Base-by-base conservation (phyloP, 2,888 invertebrate species). In the Timema cristinae region DNA sequence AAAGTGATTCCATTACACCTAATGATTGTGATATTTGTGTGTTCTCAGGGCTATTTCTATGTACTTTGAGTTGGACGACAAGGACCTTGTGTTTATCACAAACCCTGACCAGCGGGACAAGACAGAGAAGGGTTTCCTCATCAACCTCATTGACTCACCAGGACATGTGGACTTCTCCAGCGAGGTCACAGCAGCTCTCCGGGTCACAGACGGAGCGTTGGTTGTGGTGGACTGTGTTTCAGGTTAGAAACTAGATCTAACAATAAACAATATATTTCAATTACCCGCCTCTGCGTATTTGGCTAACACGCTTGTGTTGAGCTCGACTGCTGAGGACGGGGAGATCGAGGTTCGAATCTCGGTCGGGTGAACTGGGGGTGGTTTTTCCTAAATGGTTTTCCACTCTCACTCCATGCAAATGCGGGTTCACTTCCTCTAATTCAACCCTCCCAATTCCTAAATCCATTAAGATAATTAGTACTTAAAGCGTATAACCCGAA, bases 131-230 rank as follows among this genome's bases (percentile, higher is more conserved):
- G 98, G 97, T 86, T 99, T 99, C 90, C 92, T 99, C 85, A 99
- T 99, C 87, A 99, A 99, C 85, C 86, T 99, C 85, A 99, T 99
- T 79, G 99, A 99, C 85, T 99, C 99, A 32, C 99, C 99, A 78
- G 99, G 99, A 77, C 99, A 99, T 92, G 99, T 99, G 81, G 99
- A 99, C 86, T 99, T 99, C 88, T 98, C 98, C 6, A 97, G 97
- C 77, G 98, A 99, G 86, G 99, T 99, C 77, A 99, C 99, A 71
- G 99, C 99, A 80, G 99, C 99, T 78, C 92, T 99, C 77, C 96
- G 99, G 88, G 99, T 99, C 68, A 99, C 99, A 81, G 99, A 99
- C 85, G 99, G 99, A 83, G 99, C 99, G 79, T 90, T 99, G 74
- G 99, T 99, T 71, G 99, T 99, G 69, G 99, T 99, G 8, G 99